A percentile compares a stretch with the other conserved stretches of the same genome.
phyloP scores from a whole-genome alignment of 2,113 vertebrate genomes.

The Noturus placidus region DNA sequence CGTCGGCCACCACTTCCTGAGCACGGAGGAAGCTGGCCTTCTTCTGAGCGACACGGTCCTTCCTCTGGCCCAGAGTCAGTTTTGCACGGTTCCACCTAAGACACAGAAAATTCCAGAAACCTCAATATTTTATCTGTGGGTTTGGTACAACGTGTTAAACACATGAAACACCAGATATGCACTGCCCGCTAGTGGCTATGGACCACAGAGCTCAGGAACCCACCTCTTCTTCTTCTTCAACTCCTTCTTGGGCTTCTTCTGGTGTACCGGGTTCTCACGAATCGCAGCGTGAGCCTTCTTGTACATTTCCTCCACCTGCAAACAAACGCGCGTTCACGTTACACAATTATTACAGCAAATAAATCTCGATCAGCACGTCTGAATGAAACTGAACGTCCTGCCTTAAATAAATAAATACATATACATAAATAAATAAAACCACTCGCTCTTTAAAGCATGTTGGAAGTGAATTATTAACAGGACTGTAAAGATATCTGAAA shows the following conservation, averaged over 20 bases:
- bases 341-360: neutral
- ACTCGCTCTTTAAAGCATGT: no score
- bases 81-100: slow-evolving; percentile 95
- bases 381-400: no score
- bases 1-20: slow-evolving; percentile 77
- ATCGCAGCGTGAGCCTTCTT: slow-evolving; percentile 93
- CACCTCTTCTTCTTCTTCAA: slow-evolving; percentile 99
- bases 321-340: neutral
- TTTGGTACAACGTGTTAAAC: neutral
- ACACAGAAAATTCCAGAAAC: neutral
- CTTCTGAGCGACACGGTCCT: slow-evolving; percentile 96
- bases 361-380: neutral
- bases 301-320: slow-evolving; percentile 94
- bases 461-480: neutral
- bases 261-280: slow-evolving; percentile 93
- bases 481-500: neutral
- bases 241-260: slow-evolving; percentile 95
- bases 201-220: slow-evolving; percentile 21
- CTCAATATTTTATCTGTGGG: neutral
- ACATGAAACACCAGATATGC: neutral
- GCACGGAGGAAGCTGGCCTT: slow-evolving; percentile 96
- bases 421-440: neutral
- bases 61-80: slow-evolving; percentile 94
- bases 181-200: neutral
- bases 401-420: no score